phyloP scores from a whole-genome alignment of 2,113 vertebrate genomes.

The Rostratula benghalensis region DNA sequence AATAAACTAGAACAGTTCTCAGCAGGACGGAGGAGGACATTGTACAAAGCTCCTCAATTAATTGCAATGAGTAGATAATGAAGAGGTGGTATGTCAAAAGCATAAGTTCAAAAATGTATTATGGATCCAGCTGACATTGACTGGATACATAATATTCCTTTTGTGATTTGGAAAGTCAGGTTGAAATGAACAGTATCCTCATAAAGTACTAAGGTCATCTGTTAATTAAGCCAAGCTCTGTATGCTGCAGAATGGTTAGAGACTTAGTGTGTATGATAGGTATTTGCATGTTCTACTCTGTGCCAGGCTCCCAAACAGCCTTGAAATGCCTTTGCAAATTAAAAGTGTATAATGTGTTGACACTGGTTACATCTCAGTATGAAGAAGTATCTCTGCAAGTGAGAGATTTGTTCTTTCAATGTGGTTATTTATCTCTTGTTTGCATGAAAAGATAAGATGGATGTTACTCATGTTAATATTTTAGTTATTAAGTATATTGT shows the following conservation, averaged over 20 bases:
- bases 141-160: background rate
- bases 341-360: background rate
- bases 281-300: background rate
- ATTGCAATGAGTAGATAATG: background rate
- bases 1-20: background rate
- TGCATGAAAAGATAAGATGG: background rate
- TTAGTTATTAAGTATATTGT: background rate
- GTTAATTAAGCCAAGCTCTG: background rate
- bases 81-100: background rate
- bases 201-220: rapidly evolving
- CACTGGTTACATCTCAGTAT: background rate
- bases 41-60: background rate
- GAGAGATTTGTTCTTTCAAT: background rate
- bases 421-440: background rate
- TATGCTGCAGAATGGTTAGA: background rate
- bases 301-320: background rate
- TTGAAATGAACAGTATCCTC: background rate
- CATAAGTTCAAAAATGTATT: background rate
- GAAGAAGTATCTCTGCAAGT: background rate
- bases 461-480: background rate
- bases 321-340: background rate
- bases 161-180: background rate
- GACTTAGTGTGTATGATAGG: too few species aligned
- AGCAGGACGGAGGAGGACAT: background rate
- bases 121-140: background rate